Percentiles rank a stretch among this genome's conserved stretches.
Evolutionary conservation across 2,797 vertebrate species (phyloP).

Genomic region (Lepilemur septentrionalis): DNA sequence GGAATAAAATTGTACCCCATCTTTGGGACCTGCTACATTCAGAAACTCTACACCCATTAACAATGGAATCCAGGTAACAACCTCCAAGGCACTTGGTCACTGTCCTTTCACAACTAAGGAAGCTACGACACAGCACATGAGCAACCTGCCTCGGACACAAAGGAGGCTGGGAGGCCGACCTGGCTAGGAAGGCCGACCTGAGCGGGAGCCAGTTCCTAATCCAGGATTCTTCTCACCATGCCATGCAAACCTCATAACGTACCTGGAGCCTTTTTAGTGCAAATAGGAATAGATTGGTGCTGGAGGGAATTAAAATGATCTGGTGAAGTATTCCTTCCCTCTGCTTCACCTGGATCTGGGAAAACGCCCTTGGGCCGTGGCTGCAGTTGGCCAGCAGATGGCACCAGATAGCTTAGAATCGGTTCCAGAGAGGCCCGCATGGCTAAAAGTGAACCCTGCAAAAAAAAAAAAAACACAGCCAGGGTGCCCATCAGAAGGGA

Average conservation of each 20-base stretch:
- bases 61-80: background rate
- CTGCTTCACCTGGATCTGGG: background rate
- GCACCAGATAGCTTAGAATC: constrained; percentile 77
- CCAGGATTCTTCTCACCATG: background rate
- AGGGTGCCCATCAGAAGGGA: rapidly evolving
- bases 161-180: too few species aligned
- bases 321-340: background rate
- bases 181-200: too few species aligned
- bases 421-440: rapidly evolving
- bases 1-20: background rate
- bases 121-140: background rate
- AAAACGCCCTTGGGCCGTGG: background rate
- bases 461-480: too few species aligned
- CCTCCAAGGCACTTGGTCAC: background rate
- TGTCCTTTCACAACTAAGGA: background rate
- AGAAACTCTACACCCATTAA: background rate
- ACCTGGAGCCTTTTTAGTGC: background rate
- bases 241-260: background rate
- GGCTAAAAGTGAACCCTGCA: rapidly evolving
- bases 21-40: background rate
- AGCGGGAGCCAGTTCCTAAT: background rate
- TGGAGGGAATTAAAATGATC: background rate
- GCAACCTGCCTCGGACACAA: background rate
- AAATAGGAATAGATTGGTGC: background rate
- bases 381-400: constrained; percentile 75